Base-by-base conservation (phyloP, 2,113 vertebrate genomes). In the Pimephales promelas region DNA sequence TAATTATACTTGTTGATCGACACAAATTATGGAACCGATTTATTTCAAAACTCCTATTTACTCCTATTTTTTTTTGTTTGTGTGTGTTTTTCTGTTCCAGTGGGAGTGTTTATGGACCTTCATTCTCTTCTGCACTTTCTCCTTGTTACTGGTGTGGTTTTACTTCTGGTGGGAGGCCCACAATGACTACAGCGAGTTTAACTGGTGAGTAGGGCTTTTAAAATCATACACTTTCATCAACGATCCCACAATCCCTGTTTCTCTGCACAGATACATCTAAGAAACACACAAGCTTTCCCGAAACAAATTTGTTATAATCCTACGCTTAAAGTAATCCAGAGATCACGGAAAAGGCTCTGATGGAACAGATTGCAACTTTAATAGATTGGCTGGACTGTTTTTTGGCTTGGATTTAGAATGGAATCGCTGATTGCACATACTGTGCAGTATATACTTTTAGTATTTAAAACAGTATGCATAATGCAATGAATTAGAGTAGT, bases 131-230 rank as follows among this genome's bases (percentile, higher is more conserved):
- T 90, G 94, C 7, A 96, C 97, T 86, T 98, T 98, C 83, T 95
- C 94, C 87, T 93, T 98, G 90, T 95, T 97, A 0, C 93, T 98
- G 85, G 89, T 96, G 82, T 99, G 97, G 97, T 97, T 97, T 90
- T 99, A 99, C 91, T 99, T 99, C 93, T 99, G 97, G 97, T 97
- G 95, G 96, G 97, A 98, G 89, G 96, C 96, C 5, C 95, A 94
- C 85, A 99, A 99, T 0, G 98, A 99, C 95, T 99, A 98, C 92
- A 95, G 95, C 47, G 97, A 99, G 85, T 99, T 98, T 92, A 99
- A 99, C 94, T 98, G 97, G 98, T 99, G 89, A 98, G 98, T 95
- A 71, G 1, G 22, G 11, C 8, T 57, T 54, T 86, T 49, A 52
- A 57, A 64, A 78, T n/a, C 68, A 34, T 52, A 10, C 40, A 52